A percentile compares a stretch with the other conserved stretches of the same genome.
phyloP scores from a whole-genome alignment of 2,888 invertebrate species.

The Lycophotia porphyrea region DNA sequence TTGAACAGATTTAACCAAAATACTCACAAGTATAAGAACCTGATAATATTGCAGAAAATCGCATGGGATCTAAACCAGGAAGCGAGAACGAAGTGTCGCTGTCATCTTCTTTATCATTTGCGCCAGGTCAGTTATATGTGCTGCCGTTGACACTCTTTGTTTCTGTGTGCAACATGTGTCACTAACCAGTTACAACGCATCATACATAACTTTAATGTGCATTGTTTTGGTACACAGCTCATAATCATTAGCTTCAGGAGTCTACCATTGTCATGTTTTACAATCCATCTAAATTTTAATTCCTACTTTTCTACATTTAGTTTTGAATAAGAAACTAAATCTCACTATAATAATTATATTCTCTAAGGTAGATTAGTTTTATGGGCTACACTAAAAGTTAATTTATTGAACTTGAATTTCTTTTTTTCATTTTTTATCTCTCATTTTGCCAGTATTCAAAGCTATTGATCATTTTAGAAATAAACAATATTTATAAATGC shows the following conservation, averaged over 20 bases:
- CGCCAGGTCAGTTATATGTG: slow-evolving; percentile 90
- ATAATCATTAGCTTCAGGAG: slow-evolving; percentile 76
- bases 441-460: slow-evolving; percentile 9
- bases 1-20: slow-evolving; percentile 43
- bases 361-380: slow-evolving; percentile 20
- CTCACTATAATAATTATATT: slow-evolving; percentile 7
- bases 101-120: slow-evolving; percentile 89
- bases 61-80: slow-evolving; percentile 89
- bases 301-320: slow-evolving; percentile 20
- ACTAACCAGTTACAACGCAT: slow-evolving; percentile 84
- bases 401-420: slow-evolving; percentile 21
- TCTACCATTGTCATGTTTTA: slow-evolving; percentile 64
- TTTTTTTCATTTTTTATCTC: neutral
- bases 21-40: slow-evolving; percentile 77
- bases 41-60: slow-evolving; percentile 89
- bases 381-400: slow-evolving; percentile 10
- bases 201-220: slow-evolving; percentile 68
- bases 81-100: slow-evolving; percentile 89
- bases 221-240: slow-evolving; percentile 71
- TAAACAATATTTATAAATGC: too few species aligned
- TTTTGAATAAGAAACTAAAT: slow-evolving; percentile 33
- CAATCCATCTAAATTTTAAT: slow-evolving; percentile 22
- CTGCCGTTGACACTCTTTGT: slow-evolving; percentile 85
- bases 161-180: slow-evolving; percentile 88
- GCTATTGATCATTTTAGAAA: slow-evolving; percentile 9